These are phyloP conservation scores for Empidonax alnorum DNA, from an alignment of 2,113 vertebrate genomes.

Conservation along the genomic window DNA sequence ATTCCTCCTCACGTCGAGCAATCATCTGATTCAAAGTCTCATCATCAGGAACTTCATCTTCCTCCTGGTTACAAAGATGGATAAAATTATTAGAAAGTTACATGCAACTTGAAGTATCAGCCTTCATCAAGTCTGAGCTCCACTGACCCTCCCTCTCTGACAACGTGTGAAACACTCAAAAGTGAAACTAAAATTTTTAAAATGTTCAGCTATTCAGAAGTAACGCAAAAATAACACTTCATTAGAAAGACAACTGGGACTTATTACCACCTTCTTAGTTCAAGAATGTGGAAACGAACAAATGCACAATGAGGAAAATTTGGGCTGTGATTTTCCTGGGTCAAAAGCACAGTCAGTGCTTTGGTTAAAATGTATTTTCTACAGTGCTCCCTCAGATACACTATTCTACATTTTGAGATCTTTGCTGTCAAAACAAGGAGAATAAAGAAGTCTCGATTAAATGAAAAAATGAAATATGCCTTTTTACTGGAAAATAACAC, in stretches of 20 bases:
- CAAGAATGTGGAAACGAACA: slow-evolving; percentile 24
- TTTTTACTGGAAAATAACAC: neutral
- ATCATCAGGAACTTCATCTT: slow-evolving; percentile 92
- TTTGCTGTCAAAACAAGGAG: neutral
- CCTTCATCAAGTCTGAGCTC: neutral
- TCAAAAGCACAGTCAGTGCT: neutral
- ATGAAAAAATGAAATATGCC: neutral
- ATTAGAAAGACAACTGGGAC: neutral
- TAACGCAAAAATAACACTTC: neutral
- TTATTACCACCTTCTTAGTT: neutral
- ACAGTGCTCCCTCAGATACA: neutral
- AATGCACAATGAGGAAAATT: neutral
- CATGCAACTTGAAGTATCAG: neutral
- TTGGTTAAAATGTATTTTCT: slow-evolving; percentile 38
- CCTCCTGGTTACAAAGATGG: slow-evolving; percentile 76
- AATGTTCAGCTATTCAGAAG: neutral
- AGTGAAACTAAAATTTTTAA: neutral
- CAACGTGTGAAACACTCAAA: neutral
- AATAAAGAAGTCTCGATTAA: neutral
- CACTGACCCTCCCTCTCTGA: neutral
- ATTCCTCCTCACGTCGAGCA: slow-evolving; percentile 88
- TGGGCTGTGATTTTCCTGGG: slow-evolving; percentile 27
- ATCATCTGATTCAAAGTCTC: slow-evolving; percentile 95
- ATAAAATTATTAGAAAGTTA: neutral
- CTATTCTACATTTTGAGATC: neutral